A percentile compares a stretch with the other conserved stretches of the same genome.
Conservation (phyloP, 2,797 vertebrate species). For the Xiphorhynchus erythropygius region DNA sequence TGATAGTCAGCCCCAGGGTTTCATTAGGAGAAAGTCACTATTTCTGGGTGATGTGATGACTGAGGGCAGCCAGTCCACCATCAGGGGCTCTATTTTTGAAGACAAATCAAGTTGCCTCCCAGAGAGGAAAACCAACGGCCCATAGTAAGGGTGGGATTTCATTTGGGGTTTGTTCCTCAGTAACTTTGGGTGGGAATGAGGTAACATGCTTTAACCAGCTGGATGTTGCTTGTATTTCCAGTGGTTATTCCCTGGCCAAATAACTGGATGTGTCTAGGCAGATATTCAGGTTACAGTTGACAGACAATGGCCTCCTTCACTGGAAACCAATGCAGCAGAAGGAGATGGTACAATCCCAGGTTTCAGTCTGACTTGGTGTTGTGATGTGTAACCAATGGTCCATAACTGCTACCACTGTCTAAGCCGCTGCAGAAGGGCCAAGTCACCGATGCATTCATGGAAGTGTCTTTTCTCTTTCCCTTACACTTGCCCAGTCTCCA, state of each 20-base stretch:
- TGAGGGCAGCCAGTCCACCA: background rate
- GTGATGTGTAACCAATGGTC: background rate
- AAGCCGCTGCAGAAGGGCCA: background rate
- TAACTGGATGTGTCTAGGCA: background rate
- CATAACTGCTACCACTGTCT: background rate
- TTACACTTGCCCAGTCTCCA: rapidly evolving
- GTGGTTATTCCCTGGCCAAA: background rate
- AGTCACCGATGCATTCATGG: background rate
- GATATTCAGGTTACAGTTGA: background rate
- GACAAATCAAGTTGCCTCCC: background rate
- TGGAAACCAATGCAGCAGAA: background rate
- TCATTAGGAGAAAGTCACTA: background rate
- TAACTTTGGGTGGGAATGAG: background rate
- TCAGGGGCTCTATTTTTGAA: background rate
- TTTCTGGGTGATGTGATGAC: background rate
- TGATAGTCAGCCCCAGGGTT: background rate
- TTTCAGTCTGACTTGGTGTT: background rate
- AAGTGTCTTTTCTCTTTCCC: background rate
- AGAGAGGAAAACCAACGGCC: background rate
- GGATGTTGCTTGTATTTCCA: background rate
- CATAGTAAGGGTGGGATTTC: background rate
- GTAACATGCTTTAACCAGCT: too few species aligned
- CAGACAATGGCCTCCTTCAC: background rate
- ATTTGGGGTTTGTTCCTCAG: background rate
- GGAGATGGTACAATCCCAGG: rapidly evolving